Evolutionary conservation across 2,797 vertebrate species (phyloP).

Genomic region (Arremon aurantiirostris): DNA sequence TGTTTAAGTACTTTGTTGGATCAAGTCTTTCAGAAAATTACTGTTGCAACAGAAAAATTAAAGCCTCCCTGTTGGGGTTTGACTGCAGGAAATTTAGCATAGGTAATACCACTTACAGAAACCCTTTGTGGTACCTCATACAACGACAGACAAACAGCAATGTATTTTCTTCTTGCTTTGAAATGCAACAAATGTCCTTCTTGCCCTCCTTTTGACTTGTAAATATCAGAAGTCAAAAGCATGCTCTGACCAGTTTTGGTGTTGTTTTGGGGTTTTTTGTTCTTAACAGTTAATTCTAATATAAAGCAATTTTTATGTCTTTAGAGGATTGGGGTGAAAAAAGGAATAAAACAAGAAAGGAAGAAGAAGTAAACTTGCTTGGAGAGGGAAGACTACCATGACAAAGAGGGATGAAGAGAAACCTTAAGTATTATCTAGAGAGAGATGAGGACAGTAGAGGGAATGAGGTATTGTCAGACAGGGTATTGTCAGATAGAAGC

Average conservation of each 20-base stretch:
- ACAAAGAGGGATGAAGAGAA: not conserved
- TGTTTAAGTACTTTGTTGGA: not conserved
- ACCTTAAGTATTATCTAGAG: not conserved
- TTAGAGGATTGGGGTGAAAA: not conserved
- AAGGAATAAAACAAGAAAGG: not conserved
- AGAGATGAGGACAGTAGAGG: not conserved
- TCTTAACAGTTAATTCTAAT: not conserved
- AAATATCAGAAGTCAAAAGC: not conserved
- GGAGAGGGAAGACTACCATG: not conserved
- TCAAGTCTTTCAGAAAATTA: conserved; percentile 9
- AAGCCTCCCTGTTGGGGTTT: not conserved
- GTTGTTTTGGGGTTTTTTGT: not conserved
- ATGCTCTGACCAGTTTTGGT: not conserved
- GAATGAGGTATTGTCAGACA: not conserved
- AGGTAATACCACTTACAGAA: not conserved
- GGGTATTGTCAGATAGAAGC: not conserved
- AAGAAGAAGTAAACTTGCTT: not conserved
- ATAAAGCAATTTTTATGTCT: not conserved
- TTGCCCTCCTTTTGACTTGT: not conserved
- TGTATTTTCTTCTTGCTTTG: not conserved
- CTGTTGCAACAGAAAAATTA: conserved; percentile 3
- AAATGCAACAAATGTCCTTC: not conserved
- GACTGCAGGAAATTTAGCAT: not conserved
- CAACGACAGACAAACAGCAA: not conserved
- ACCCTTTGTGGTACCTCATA: not conserved